Base-by-base conservation (phyloP, 2,113 vertebrate genomes). In the Brevimyrus niger region DNA sequence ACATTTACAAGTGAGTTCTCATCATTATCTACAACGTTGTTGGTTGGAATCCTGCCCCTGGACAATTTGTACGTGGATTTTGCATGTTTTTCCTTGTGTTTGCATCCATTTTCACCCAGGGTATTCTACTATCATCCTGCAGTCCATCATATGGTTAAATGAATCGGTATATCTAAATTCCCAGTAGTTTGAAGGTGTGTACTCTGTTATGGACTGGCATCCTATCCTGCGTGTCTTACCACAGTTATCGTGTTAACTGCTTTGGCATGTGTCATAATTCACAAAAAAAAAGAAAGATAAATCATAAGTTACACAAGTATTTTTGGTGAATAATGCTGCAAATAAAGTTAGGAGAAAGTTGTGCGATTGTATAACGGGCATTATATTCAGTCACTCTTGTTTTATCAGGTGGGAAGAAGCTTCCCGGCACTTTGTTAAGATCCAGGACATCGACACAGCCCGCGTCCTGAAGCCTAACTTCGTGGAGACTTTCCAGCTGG, bases 401-500 rank as follows among this genome's bases (percentile, higher is more conserved):
- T 85, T 85, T 48, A 3, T 10, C 83, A 86, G 83, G 90, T 96
- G 97, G 55, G 98, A 99, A 93, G 95, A 94, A 90, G 97, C 97
- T 69, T 97, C 98, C 91, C 97, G 97, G 94, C 98, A 98, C 92
- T 99, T 99, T 94, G 98, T 99, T 95, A 99, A 99, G 95, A 99
- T 99, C 94, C 98, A 99, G 94, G 98, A 99, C 94, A 99, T 99
- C 38, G 98, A 99, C 94, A 98, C 98, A 91, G 95, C 98, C 94
- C 99, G 97, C 95, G 99, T 99, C 88, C 96, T 98, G 93, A 99
- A 99, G 93, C 98, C 98, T 48, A 99, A 99, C 89, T 98, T 99
- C 95, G 97, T 99, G 7, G 98, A 99, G 96, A 98, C 97, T 13
- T 99, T 99, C 94, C 94, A 94, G 91, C 96, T 99, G 53, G 97